A percentile compares a stretch with the other conserved stretches of the same genome.
phyloP scores from a whole-genome alignment of 2,888 invertebrate species.

The Athalia circularis region DNA sequence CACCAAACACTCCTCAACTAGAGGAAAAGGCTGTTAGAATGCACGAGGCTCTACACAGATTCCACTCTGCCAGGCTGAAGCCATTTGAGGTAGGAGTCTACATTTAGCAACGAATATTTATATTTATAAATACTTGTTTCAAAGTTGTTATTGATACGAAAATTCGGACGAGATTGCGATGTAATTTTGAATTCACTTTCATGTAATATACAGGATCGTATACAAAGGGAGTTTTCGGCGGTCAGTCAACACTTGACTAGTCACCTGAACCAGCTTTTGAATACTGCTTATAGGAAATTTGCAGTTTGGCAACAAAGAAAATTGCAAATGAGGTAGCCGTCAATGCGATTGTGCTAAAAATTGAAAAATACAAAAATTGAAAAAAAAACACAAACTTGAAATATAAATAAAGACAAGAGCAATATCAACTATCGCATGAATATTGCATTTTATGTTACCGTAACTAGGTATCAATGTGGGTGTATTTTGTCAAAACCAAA shows the following conservation, averaged over 20 bases:
- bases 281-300: constrained; percentile 90
- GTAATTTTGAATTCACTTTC: not conserved
- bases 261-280: constrained; percentile 91
- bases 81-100: constrained; percentile 83
- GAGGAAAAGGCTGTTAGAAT: constrained; percentile 90
- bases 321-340: constrained; percentile 71
- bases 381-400: constrained; percentile 29
- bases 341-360: constrained; percentile 55
- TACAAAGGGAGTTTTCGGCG: constrained; percentile 87
- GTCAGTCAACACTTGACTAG: constrained; percentile 87
- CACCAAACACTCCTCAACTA: constrained; percentile 82
- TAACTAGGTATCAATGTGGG: constrained; percentile 58
- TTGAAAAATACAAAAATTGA: constrained; percentile 13
- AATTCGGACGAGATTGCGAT: constrained; percentile 2
- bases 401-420: constrained; percentile 54
- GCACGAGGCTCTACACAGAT: constrained; percentile 92
- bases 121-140: not conserved
- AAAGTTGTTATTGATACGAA: constrained; percentile 26
- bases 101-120: constrained; percentile 12
- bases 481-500: constrained; percentile 60
- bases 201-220: constrained; percentile 80
- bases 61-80: constrained; percentile 89
- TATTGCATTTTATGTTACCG: constrained; percentile 66
- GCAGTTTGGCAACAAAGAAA: constrained; percentile 89
- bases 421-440: constrained; percentile 61